Base-by-base conservation (phyloP, 2,113 vertebrate species). In the Loxodonta africana region DNA sequence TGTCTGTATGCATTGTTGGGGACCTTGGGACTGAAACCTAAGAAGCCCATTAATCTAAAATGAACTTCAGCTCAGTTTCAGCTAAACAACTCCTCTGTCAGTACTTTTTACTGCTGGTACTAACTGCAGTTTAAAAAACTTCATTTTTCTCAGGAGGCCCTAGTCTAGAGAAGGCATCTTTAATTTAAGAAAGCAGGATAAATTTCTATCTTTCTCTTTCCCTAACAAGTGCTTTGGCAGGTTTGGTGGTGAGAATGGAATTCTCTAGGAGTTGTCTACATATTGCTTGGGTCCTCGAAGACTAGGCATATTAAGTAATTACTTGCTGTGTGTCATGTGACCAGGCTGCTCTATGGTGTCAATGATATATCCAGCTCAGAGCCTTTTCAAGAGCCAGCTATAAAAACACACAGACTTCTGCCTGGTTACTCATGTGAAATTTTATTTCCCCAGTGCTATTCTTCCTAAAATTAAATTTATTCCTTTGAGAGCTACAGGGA, bases 401-500 rank as follows among this genome's bases (percentile, higher is more conserved):
- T 71, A 78, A 94, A 96, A 96, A 94, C 67, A 87, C 46, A 80
- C 28, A 51, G 86, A 67, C 84, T 95, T 93, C 83, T 93, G 80
- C 92, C 82, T 41, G 8, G 48, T 87, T 96, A 23, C 46, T 71
- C 84, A 44, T 21, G 90, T 85, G 95, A 95, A 95, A 94, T 87
- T 88, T 82, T 60, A 83, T 95, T 94, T 95, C 76, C 51, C 90
- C 73, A 57, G 73, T 41, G 53, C 62, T 57, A 80, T 62, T 95
- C 76, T 90, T 90, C 74, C 69, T 83, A 65, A 96, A 97, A 91
- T 96, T 83, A 94, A 87, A n/a, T 84, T 91, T 33, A 60, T 62
- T 84, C 96, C 62, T 94, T 48, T 71, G 71, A 90, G 77, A 95
- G 90, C 84, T 4, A 57, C 1, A 6, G 46, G 91, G 81, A 93